phyloP scores from a whole-genome alignment of 2,797 vertebrate species.

The Hippoglossus hippoglossus region DNA sequence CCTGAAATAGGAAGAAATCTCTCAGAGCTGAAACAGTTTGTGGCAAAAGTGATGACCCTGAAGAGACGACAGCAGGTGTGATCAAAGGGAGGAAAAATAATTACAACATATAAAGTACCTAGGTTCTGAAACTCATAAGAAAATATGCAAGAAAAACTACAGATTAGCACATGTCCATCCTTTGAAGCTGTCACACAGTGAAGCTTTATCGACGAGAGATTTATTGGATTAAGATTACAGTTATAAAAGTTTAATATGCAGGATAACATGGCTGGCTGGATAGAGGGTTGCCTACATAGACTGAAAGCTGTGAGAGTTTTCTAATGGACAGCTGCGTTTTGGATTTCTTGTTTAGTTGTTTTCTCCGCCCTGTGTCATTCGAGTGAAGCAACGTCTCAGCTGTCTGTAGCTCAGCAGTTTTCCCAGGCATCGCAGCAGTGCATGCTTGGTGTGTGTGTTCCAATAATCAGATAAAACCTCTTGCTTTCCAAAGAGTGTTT shows the following conservation, averaged over 20 bases:
- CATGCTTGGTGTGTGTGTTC: constrained; percentile 30
- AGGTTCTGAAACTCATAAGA: too few species aligned
- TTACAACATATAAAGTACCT: too few species aligned
- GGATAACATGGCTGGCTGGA: constrained; percentile 5
- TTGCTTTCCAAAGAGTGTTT: constrained; percentile 26
- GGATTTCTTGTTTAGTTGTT: constrained; percentile 28
- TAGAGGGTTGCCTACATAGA: constrained; percentile 1
- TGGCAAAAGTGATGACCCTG: too few species aligned
- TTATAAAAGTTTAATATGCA: background rate
- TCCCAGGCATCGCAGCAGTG: constrained; percentile 26
- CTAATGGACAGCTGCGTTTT: constrained; percentile 46
- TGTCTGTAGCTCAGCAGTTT: constrained; percentile 30
- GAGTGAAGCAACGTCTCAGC: constrained; percentile 54
- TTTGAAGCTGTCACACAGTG: background rate
- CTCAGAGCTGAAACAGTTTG: too few species aligned
- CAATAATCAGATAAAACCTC: constrained; percentile 22
- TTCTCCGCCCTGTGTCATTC: constrained; percentile 11
- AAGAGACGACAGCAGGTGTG: too few species aligned
- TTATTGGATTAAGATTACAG: background rate
- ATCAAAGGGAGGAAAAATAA: too few species aligned
- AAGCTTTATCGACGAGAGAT: constrained; percentile 5
- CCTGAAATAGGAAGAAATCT: background rate
- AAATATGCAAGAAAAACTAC: too few species aligned
- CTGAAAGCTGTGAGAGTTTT: constrained; percentile 6
- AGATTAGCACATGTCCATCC: background rate